A percentile compares a stretch with the other conserved stretches of the same genome.
Conservation (phyloP, 2,888 invertebrate species). For the Lasius platythorax region DNA sequence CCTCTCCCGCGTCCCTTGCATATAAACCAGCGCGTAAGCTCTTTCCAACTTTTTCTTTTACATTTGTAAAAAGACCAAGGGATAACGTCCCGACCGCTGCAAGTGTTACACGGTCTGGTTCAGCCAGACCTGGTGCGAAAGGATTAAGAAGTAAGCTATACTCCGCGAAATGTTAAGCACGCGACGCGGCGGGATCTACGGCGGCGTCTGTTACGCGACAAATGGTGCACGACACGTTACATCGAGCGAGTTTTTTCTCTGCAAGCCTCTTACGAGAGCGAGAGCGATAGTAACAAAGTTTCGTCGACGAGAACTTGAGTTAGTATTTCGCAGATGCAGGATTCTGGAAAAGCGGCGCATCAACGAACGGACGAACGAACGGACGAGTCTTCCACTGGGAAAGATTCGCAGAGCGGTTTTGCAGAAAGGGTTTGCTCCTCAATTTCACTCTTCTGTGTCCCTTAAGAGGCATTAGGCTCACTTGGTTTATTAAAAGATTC, state of each 20-base stretch:
- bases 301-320: constrained; percentile 14
- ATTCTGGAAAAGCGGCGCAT: constrained; percentile 12
- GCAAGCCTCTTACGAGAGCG: constrained; percentile 35
- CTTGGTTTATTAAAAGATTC: not conserved
- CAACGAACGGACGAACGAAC: not conserved
- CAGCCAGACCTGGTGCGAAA: not conserved
- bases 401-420: not conserved
- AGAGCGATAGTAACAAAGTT: constrained; percentile 30
- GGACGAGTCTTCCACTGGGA: not conserved
- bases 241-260: constrained; percentile 41
- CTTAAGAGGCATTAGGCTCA: not conserved
- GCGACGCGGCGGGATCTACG: constrained; percentile 20
- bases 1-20: not conserved
- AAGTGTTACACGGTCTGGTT: constrained; percentile 1
- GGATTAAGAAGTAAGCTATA: constrained; percentile 46
- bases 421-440: not conserved
- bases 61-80: not conserved
- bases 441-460: not conserved
- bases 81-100: constrained; percentile 13
- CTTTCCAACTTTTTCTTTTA: not conserved
- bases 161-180: constrained; percentile 48
- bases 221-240: constrained; percentile 35
- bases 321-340: not conserved
- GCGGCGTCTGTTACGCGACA: constrained; percentile 39
- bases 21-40: constrained; percentile 23